Conservation (phyloP, 2,797 vertebrate species). For the Urophycis tenuis region DNA sequence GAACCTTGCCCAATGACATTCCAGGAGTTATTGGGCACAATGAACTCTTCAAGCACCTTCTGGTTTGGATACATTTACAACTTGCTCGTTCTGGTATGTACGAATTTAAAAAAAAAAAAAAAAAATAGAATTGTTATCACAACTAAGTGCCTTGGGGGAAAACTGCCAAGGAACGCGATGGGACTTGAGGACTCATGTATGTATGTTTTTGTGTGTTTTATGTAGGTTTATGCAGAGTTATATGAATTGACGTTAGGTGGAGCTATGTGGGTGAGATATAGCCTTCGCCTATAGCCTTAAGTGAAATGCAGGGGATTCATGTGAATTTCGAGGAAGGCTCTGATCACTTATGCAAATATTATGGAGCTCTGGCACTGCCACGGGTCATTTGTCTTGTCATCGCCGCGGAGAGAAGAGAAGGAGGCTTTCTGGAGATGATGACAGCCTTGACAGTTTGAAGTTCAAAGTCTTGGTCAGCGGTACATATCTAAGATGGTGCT, state of each 20-base stretch:
- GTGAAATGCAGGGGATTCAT: too few relatives aligned
- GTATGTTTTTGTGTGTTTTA: background rate
- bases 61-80: background rate
- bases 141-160: background rate
- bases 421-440: background rate
- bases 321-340: background rate
- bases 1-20: background rate
- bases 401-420: background rate
- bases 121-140: background rate
- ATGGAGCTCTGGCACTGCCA: background rate
- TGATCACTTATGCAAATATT: background rate
- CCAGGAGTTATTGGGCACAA: background rate
- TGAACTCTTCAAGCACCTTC: background rate
- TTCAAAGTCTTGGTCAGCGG: conserved; percentile 59
- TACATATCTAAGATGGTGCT: conserved; percentile 55
- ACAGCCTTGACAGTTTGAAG: conserved; percentile 34
- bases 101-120: background rate
- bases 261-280: too few relatives aligned
- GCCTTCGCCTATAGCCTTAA: too few relatives aligned
- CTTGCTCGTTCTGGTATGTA: background rate
- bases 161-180: background rate
- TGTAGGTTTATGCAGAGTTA: background rate
- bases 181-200: background rate
- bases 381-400: background rate
- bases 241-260: background rate